Conservation (phyloP, 2,797 vertebrate genomes). For the Melanotaenia pygmaea region DNA sequence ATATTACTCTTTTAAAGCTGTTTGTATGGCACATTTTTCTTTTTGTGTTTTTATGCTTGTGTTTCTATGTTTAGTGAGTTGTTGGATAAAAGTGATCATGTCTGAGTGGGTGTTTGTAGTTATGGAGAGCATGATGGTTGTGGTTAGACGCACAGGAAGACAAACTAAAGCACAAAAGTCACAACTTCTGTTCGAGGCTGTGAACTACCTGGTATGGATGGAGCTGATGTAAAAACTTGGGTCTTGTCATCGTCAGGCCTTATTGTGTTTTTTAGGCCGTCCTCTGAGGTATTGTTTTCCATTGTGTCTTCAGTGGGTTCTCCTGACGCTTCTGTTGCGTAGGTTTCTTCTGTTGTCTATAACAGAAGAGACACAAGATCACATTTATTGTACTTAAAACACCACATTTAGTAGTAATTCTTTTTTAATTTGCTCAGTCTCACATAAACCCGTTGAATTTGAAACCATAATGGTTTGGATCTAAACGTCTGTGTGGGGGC, state of each 20-base stretch:
- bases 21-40: not conserved
- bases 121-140: constrained; percentile 8
- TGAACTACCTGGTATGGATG: not conserved
- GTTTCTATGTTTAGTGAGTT: not conserved
- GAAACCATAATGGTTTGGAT: not conserved
- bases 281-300: too few species aligned
- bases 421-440: not conserved
- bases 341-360: not conserved
- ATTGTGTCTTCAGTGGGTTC: too few species aligned
- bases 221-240: too few species aligned
- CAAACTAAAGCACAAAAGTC: not conserved
- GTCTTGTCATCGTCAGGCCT: too few species aligned
- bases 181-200: not conserved
- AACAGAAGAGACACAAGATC: not conserved
- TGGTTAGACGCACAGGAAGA: constrained; percentile 63
- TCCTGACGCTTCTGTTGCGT: too few species aligned
- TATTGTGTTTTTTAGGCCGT: not conserved
- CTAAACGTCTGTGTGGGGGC: not conserved
- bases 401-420: too few species aligned
- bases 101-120: not conserved
- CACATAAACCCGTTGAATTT: not conserved
- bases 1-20: not conserved
- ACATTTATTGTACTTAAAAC: too few species aligned
- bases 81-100: not conserved
- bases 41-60: not conserved